Evolutionary conservation across 2,888 invertebrate genomes (phyloP).

Genomic region (Leptinotarsa peninsularis): DNA sequence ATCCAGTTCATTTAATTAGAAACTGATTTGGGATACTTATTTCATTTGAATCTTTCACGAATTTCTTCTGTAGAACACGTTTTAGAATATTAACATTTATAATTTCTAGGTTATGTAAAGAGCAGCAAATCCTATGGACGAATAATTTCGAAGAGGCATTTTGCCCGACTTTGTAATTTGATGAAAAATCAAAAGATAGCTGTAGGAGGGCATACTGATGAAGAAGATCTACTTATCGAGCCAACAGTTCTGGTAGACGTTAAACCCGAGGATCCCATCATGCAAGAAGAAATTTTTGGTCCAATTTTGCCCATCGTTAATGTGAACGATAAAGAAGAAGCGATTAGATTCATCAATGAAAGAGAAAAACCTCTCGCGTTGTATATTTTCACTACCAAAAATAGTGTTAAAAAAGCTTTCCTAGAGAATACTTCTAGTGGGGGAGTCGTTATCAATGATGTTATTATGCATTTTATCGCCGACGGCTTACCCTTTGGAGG

Average conservation of each 20-base stretch:
- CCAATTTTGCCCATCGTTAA: slow-evolving; percentile 92
- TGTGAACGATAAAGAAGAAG: slow-evolving; percentile 86
- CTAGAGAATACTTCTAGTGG: slow-evolving; percentile 83
- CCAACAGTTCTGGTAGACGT: slow-evolving; percentile 88
- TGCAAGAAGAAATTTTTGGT: slow-evolving; percentile 97
- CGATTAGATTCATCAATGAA: slow-evolving; percentile 89
- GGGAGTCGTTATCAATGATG: slow-evolving; percentile 86
- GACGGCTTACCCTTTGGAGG: slow-evolving; percentile 97
- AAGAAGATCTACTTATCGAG: slow-evolving; percentile 82
- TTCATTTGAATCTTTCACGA: neutral
- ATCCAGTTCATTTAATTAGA: neutral
- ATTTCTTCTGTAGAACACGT: neutral
- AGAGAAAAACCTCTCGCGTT: slow-evolving; percentile 91
- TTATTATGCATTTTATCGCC: slow-evolving; percentile 85
- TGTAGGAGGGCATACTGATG: slow-evolving; percentile 82
- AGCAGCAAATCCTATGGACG: slow-evolving; percentile 80
- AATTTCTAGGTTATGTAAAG: slow-evolving; percentile 41
- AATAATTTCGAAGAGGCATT: slow-evolving; percentile 82
- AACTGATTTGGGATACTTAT: too few species aligned
- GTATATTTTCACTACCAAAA: slow-evolving; percentile 84
- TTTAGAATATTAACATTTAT: neutral
- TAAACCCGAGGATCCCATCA: slow-evolving; percentile 78
- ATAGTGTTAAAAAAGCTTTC: slow-evolving; percentile 71
- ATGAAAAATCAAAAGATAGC: slow-evolving; percentile 79
- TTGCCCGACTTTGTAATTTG: slow-evolving; percentile 70